phyloP scores from a whole-genome alignment of 2,888 invertebrate species.

The Cephus sareptanus region DNA sequence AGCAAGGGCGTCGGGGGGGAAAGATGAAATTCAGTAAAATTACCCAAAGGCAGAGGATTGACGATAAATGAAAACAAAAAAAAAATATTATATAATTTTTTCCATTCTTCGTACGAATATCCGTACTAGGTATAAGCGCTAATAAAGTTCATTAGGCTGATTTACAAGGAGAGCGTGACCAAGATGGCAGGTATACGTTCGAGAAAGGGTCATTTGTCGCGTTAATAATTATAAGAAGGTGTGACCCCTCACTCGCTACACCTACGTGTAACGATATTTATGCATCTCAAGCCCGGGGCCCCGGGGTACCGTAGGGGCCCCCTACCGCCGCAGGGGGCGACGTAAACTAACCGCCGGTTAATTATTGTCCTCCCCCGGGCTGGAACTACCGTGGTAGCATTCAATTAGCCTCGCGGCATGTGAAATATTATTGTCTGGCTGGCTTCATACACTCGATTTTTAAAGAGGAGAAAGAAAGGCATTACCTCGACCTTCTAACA shows the following conservation, averaged over 20 bases:
- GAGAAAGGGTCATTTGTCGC: slow-evolving; percentile 60
- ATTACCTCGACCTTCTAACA: slow-evolving; percentile 46
- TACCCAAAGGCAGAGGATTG: background rate
- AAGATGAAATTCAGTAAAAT: background rate
- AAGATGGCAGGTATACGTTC: slow-evolving; percentile 42
- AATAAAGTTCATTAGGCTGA: background rate
- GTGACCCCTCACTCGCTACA: slow-evolving; percentile 58
- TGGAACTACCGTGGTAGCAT: slow-evolving; percentile 64
- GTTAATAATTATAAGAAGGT: slow-evolving; percentile 65
- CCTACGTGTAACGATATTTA: slow-evolving; percentile 57
- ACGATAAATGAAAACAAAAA: background rate
- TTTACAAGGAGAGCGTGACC: background rate
- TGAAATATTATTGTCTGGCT: slow-evolving; percentile 58
- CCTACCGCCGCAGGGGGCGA: slow-evolving; percentile 54
- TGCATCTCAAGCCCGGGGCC: slow-evolving; percentile 47
- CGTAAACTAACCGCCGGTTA: slow-evolving; percentile 64
- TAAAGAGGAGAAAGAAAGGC: slow-evolving; percentile 43
- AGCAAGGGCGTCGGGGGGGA: background rate
- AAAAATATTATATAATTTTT: no score
- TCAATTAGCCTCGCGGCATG: slow-evolving; percentile 63
- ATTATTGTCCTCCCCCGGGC: slow-evolving; percentile 59
- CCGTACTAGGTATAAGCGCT: background rate
- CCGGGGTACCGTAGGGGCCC: slow-evolving; percentile 31
- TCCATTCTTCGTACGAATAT: background rate
- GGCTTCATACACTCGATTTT: slow-evolving; percentile 50